Percentiles rank a stretch among this genome's conserved stretches.
Conservation (phyloP, 1,140 invertebrate species). For the Doryteuthis pealeii region DNA sequence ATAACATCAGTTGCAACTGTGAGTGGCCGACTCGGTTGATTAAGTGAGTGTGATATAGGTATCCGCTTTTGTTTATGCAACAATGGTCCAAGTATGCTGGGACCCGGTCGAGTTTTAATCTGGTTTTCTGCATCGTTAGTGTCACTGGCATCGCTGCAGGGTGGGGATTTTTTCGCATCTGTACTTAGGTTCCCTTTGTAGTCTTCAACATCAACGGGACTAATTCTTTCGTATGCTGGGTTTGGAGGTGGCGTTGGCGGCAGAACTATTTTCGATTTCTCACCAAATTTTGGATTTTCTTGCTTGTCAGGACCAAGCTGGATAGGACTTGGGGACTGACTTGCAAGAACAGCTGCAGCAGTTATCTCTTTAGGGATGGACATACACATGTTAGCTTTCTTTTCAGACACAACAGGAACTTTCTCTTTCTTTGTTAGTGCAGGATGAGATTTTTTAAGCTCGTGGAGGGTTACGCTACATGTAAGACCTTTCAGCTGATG, state of each 20-base stretch:
- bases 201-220: not conserved
- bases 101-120: conserved; percentile 5
- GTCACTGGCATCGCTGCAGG: not conserved
- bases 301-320: not conserved
- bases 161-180: not conserved
- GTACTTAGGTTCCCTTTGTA: not conserved
- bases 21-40: not conserved
- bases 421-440: no score
- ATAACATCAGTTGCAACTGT: not conserved
- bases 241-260: not conserved
- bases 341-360: not conserved
- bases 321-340: not conserved
- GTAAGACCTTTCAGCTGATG: no score
- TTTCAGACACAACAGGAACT: not conserved
- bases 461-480: no score
- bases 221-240: not conserved
- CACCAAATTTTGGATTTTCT: not conserved
- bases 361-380: not conserved
- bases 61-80: not conserved
- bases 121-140: not conserved
- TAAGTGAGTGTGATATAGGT: not conserved
- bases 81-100: conserved; percentile 3
- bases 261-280: not conserved
- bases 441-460: not conserved
- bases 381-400: not conserved